phyloP scores from a whole-genome alignment of 2,888 invertebrate species.

The Azorinus chamasolen region DNA sequence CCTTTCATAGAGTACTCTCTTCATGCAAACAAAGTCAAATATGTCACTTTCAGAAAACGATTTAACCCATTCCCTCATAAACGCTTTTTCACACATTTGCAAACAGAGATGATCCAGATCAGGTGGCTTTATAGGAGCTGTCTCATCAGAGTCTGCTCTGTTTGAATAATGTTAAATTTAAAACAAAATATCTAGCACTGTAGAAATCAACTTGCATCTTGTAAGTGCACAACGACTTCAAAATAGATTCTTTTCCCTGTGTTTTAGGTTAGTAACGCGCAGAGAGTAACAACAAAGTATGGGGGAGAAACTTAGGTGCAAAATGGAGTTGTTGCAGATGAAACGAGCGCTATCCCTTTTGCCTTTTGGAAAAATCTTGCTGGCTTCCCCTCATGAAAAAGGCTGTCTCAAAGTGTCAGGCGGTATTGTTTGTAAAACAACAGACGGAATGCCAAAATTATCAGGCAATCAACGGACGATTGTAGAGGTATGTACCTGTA shows the following conservation, averaged over 20 bases:
- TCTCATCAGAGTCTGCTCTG: no score
- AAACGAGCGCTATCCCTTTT: slow-evolving; percentile 10
- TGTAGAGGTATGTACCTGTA: slow-evolving; percentile 4
- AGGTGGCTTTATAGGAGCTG: no score
- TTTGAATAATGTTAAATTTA: no score
- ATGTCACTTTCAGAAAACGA: no score
- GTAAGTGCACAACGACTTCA: neutral
- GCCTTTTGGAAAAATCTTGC: slow-evolving; percentile 9
- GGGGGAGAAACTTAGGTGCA: slow-evolving; percentile 3
- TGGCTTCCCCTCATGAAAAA: neutral
- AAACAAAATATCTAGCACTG: no score
- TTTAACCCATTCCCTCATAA: no score
- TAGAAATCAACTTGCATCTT: neutral
- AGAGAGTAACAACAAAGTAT: slow-evolving; percentile 11
- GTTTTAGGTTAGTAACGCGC: slow-evolving; percentile 8
- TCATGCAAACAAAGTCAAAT: no score
- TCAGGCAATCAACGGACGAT: slow-evolving; percentile 18
- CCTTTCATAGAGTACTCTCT: no score
- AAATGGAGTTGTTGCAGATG: slow-evolving; percentile 6
- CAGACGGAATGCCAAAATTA: slow-evolving; percentile 10
- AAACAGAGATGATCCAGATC: no score
- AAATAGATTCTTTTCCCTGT: no score
- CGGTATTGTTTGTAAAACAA: slow-evolving; percentile 10
- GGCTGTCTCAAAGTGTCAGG: neutral
- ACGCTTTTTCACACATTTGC: no score